Evolutionary conservation across 2,113 vertebrate species (phyloP), one percentile per base, ranked within the genome.

Genomic region (Thermophis baileyi): DNA sequence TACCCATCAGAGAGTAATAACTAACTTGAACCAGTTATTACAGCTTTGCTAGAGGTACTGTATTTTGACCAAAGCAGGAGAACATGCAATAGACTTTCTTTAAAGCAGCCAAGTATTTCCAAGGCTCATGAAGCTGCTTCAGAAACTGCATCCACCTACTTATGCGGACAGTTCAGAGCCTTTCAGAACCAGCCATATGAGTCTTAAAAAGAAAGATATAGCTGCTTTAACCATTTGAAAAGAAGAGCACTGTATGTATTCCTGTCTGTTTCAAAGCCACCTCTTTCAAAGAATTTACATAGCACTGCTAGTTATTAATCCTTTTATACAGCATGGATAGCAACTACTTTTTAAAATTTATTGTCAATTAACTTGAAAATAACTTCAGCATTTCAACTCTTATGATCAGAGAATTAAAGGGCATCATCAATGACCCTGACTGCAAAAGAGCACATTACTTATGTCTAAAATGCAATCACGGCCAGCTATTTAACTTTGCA

Each of bases 381-480:
- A 3, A 87, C 0, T 20, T 94, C 44, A 92, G 14, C 88, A 90
- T 86, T 95, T 95, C 81, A 92, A 87, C 87, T 18, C 1, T 86
- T 90, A 91, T 89, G 63, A 86, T 9, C 87, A 35, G 25, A 11
- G 94, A 90, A 94, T 89, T 93, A 96, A 93, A 92, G 22, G 3
- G 91, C 50, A 90, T 92, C 92, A 90, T 85, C 30, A 93, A 40
- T 90, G 3, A 0, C 6, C 81, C 11, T 27, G 50, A 89, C 30
- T 93, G 81, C 3, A 44, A 0, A 12, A 27, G 5, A 9, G 89
- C 2, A 94, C 47, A 69, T 53, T n/a, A 46, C 93, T 86, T 90
- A 51, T 40, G 27, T 92, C 89, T 0, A 91, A 92, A 93, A n/a
- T 57, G 4, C 9, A 91, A 87, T 54, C 74, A 85, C 22, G 63